Conservation (phyloP, 2,113 vertebrate species). For the Grammomys surdaster region DNA sequence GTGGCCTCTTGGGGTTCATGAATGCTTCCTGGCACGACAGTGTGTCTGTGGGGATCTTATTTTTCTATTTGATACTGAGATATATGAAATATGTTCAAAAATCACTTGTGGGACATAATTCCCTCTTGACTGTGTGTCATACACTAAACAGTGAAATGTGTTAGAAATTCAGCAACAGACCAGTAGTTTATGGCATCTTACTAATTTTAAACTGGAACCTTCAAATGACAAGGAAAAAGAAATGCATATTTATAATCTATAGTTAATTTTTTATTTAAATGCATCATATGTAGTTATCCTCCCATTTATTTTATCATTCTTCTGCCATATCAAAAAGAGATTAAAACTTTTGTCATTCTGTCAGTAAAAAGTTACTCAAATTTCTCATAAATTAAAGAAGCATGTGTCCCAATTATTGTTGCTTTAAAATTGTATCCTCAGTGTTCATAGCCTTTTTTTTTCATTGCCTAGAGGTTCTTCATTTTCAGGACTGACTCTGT, state of each 20-base stretch:
- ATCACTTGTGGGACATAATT: conserved; percentile 40
- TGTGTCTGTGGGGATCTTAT: conserved; percentile 47
- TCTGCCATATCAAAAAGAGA: background rate
- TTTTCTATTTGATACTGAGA: conserved; percentile 68
- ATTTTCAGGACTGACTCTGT: background rate
- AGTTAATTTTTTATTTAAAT: background rate
- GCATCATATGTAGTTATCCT: background rate
- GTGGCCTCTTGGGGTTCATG: no score
- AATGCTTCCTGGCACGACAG: background rate
- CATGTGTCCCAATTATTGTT: background rate
- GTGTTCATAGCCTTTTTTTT: conserved; percentile 4
- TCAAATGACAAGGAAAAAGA: background rate
- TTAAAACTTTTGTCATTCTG: background rate
- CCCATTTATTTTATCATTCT: background rate
- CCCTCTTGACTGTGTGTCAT: conserved; percentile 39
- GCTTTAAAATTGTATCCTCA: background rate
- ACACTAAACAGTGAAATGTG: conserved; percentile 20
- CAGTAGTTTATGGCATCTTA: conserved; percentile 49
- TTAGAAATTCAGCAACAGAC: conserved; percentile 49
- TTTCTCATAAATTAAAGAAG: background rate
- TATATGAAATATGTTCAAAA: conserved; percentile 46
- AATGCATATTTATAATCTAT: background rate
- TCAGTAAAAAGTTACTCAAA: background rate
- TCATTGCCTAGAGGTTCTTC: background rate
- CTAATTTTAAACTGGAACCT: conserved; percentile 39